A percentile compares a stretch with the other conserved stretches of the same genome.
Conservation (phyloP, 2,113 vertebrate genomes). For the Telmatochromis bifrenatus region DNA sequence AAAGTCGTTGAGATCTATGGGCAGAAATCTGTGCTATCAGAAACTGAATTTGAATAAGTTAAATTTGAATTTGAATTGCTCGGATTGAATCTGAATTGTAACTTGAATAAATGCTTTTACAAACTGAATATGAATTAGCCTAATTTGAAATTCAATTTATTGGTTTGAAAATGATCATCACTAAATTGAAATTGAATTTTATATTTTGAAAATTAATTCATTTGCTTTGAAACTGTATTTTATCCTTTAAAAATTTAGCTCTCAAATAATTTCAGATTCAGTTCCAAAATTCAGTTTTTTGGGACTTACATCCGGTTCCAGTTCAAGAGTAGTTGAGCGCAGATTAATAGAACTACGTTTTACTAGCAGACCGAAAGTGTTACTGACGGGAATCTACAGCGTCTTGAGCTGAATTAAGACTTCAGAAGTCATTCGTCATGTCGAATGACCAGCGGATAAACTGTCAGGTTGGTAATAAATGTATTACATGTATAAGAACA, state of each 20-base stretch:
- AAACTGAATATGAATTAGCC: not conserved
- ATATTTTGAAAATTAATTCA: not conserved
- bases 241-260: not conserved
- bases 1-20: not conserved
- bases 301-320: accelerated
- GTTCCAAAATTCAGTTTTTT: not conserved
- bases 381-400: accelerated
- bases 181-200: not conserved
- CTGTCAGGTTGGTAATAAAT: too few relatives aligned
- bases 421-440: too few relatives aligned
- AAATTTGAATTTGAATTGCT: not conserved
- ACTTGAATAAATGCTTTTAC: not conserved
- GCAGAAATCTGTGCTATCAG: not conserved
- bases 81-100: not conserved
- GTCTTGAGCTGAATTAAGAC: accelerated
- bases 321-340: accelerated
- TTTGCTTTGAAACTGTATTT: not conserved
- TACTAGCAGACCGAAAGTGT: not conserved
- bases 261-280: not conserved
- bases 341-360: not conserved
- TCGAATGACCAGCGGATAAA: too few relatives aligned
- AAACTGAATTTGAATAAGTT: not conserved
- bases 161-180: not conserved
- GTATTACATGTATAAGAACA: too few relatives aligned
- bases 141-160: not conserved